These are phyloP conservation scores for Ranitomeya imitator DNA, from an alignment of 2,113 vertebrate genomes.

Conservation along the genomic window DNA sequence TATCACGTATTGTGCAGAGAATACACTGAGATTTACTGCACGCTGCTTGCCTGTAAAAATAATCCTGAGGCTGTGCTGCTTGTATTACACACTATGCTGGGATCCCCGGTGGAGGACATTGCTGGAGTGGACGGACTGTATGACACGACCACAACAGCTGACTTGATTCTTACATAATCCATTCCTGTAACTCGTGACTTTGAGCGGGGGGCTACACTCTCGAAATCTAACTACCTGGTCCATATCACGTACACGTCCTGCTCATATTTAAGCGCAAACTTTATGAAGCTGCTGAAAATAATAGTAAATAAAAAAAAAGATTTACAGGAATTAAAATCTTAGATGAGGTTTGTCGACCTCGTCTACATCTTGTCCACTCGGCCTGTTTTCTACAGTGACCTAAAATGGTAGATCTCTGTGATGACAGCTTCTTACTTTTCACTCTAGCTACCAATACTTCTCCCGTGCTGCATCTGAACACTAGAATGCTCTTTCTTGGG, in stretches of 20 bases:
- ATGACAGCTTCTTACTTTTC: no score
- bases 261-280: background rate
- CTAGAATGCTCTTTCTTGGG: no score
- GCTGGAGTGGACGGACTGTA: background rate
- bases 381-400: no score
- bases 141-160: conserved; percentile 42
- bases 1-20: background rate
- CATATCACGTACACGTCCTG: conserved; percentile 37
- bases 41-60: background rate
- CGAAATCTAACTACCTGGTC: background rate
- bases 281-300: background rate
- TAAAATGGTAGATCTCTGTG: no score
- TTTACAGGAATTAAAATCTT: background rate
- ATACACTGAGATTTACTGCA: background rate
- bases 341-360: background rate
- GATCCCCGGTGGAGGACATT: conserved; percentile 29
- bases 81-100: background rate
- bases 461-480: no score
- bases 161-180: background rate
- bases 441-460: no score
- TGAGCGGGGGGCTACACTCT: background rate
- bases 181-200: conserved; percentile 12
- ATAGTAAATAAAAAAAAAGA: background rate
- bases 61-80: background rate
- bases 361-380: no score